These are phyloP conservation scores for Morphnarchus princeps DNA, from an alignment of 2,113 vertebrate genomes.

Conservation along the genomic window DNA sequence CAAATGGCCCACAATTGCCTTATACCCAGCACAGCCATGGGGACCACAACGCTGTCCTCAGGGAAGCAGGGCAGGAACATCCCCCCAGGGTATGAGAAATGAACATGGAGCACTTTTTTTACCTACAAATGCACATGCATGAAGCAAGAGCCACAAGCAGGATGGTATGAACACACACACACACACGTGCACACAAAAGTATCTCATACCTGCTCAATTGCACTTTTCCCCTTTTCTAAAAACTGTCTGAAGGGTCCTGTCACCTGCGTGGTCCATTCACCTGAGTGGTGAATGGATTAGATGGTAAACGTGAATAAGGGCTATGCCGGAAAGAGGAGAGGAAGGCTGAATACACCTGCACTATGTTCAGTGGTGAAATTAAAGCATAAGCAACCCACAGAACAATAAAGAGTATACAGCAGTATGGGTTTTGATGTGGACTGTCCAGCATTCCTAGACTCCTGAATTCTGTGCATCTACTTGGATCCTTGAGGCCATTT, in stretches of 20 bases:
- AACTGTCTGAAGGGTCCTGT: background rate
- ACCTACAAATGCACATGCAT: background rate
- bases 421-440: background rate
- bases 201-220: background rate
- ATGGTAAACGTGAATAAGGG: background rate
- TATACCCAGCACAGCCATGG: background rate
- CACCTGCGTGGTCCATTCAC: background rate
- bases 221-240: background rate
- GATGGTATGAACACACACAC: background rate
- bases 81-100: background rate
- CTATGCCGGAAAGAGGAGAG: background rate
- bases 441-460: background rate
- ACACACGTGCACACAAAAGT: background rate
- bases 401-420: background rate
- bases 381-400: background rate
- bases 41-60: background rate
- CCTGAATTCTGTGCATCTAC: background rate
- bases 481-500: background rate
- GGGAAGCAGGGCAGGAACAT: background rate
- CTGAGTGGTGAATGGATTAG: background rate
- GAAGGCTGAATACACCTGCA: background rate
- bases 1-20: background rate
- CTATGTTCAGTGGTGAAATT: background rate
- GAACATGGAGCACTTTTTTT: fast-evolving
- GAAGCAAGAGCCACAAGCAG: background rate